phyloP scores from a whole-genome alignment of 1,140 invertebrate species.

The Lordiphosa collinella region DNA sequence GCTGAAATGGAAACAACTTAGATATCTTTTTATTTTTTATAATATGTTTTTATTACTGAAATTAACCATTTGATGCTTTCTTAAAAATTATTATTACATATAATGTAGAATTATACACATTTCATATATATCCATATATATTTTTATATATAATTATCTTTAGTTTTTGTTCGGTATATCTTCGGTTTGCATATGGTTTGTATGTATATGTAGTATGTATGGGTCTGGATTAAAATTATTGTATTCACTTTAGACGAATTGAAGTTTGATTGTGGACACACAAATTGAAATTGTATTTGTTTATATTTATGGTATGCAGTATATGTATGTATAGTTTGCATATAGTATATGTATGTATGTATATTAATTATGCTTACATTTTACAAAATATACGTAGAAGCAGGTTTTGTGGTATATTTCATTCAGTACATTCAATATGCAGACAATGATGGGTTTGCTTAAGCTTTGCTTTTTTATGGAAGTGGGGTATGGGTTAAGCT shows the following conservation, averaged over 20 bases:
- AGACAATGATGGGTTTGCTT: constrained; percentile 19
- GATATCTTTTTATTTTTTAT: constrained; percentile 28
- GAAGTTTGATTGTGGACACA: constrained; percentile 68
- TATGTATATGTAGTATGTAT: constrained; percentile 6
- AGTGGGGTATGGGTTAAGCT: not conserved
- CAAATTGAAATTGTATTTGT: constrained; percentile 41
- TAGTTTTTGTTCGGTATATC: not conserved
- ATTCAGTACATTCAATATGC: constrained; percentile 35
- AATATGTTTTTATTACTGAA: constrained; percentile 69
- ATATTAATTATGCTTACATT: constrained; percentile 22
- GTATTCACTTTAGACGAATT: constrained; percentile 68
- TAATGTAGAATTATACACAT: constrained; percentile 49
- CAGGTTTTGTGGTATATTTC: constrained; percentile 22
- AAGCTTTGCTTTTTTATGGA: constrained; percentile 22
- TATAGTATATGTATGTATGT: constrained; percentile 9
- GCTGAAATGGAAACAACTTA: not conserved
- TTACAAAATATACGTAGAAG: constrained; percentile 43
- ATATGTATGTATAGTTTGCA: constrained; percentile 16
- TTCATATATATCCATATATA: constrained; percentile 31
- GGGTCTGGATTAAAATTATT: constrained; percentile 40
- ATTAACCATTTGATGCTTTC: constrained; percentile 69
- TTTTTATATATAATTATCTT: constrained; percentile 21
- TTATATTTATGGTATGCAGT: constrained; percentile 7
- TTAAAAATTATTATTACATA: constrained; percentile 57
- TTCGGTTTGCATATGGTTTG: constrained; percentile 10